Conservation (phyloP, 2,113 vertebrate species). For the Physeter macrocephalus region DNA sequence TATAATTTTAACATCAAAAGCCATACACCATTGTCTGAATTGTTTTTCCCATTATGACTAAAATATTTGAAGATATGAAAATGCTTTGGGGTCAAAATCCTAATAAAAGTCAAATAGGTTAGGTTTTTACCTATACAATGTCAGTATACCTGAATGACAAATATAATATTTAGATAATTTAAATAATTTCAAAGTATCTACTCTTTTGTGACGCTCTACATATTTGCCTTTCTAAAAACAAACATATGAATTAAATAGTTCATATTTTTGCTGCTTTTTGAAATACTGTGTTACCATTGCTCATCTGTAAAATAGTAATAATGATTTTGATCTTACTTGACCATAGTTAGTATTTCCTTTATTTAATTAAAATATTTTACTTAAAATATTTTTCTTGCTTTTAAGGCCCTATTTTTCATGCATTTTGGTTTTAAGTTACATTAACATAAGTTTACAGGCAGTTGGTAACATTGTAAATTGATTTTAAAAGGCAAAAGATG, state of each 20-base stretch:
- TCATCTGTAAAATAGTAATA: background rate
- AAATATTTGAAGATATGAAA: background rate
- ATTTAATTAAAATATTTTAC: background rate
- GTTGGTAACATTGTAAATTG: background rate
- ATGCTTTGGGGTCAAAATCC: background rate
- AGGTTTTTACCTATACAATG: background rate
- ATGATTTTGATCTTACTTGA: background rate
- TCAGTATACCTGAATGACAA: background rate
- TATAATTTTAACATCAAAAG: background rate
- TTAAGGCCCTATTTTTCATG: background rate
- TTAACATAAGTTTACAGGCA: background rate
- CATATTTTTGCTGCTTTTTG: background rate
- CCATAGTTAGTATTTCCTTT: background rate
- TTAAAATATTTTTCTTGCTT: background rate
- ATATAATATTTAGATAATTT: background rate
- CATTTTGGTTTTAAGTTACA: background rate
- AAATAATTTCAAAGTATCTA: background rate
- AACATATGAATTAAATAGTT: background rate
- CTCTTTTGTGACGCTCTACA: background rate
- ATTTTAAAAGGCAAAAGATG: background rate
- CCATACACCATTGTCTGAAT: background rate
- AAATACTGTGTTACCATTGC: background rate
- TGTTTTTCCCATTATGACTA: background rate
- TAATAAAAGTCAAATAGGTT: background rate
- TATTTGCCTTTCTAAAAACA: background rate